Evolutionary conservation across 2,113 vertebrate genomes (phyloP), one percentile per base, ranked within the genome.

Genomic region (Carassius gibelio): DNA sequence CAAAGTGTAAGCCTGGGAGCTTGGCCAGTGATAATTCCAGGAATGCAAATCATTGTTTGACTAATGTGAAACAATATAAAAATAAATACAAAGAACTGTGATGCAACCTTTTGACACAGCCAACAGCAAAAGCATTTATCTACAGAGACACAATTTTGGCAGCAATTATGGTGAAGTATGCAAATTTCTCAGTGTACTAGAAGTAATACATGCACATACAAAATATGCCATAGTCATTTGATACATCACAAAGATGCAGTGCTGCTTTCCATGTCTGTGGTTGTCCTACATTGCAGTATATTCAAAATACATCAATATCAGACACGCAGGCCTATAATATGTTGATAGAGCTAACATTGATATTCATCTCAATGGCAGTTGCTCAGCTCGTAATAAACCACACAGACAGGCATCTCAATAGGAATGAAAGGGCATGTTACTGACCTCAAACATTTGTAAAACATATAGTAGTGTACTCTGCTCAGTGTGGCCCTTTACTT

Each of bases 11-110:
- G 36, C 57, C 66, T 87, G 17, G 15, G 14, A 50, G 50, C 59
- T 81, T 87, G 52, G 30, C 72, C 74, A 66, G 74, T 50, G 42
- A 55, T 77, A 42, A 76, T 84, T 84, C 55, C 38, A 61, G 38
- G 34, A 75, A n/a, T 66, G 59, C 10, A n/a, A 75, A 61, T 59
- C 23, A 19, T 57, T 78, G 45, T 52, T 48, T 66, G 42, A 52
- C 26, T 84, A 26, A 77, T 15, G 26, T 11, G 19, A 11, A 36
- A 45, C 7, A 3, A 13, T 5, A 48, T 59, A 19, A 1, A 74
- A 30, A 30, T 30, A 30, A 30, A 30, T 30, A 30, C 1, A 15
- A 66, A 48, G 23, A 77, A 52, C 74, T n/a, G n/a, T 15, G 36
- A 45, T n/a, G 81, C 30, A 14, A 66, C 59, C 2, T 76, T 62